Percentiles rank a stretch among this genome's conserved stretches.
Conservation (phyloP, 2,113 vertebrate genomes). For the Oxygymnocypris stewartii region DNA sequence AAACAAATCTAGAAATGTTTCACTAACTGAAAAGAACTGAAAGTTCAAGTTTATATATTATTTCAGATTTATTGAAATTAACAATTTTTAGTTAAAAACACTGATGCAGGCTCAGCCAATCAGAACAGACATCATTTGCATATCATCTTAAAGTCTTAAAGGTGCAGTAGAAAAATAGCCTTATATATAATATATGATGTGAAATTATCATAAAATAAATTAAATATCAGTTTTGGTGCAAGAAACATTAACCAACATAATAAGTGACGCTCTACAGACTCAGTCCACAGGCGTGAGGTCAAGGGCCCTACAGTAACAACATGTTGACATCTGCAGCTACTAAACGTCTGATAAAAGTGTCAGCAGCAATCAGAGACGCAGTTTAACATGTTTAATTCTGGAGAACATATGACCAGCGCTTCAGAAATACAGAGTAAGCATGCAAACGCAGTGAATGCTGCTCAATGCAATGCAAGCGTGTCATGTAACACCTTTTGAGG, state of each 20-base stretch:
- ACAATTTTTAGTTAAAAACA: background rate
- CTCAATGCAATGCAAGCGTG: background rate
- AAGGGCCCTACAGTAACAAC: slow-evolving; percentile 53
- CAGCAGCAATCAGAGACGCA: slow-evolving; percentile 57
- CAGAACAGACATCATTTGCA: background rate
- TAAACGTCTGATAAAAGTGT: slow-evolving; percentile 62
- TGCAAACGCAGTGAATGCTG: background rate
- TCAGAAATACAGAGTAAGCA: background rate
- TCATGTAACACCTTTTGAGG: background rate
- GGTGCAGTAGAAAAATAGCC: background rate
- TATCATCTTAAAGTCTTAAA: background rate
- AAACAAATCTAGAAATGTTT: no score
- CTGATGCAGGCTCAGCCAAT: background rate
- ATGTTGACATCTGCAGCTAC: slow-evolving; percentile 64
- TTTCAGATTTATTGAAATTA: background rate
- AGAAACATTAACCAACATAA: background rate
- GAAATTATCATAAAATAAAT: background rate
- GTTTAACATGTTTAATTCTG: slow-evolving; percentile 50
- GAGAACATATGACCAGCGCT: background rate
- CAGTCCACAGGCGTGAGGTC: background rate
- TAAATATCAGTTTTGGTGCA: no score
- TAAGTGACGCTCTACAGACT: background rate
- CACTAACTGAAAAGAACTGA: no score
- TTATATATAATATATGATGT: background rate
- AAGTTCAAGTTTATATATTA: no score